phyloP scores from a whole-genome alignment of 35 echinoderm and acorn worm genomes.

The Chiridota heheva region DNA sequence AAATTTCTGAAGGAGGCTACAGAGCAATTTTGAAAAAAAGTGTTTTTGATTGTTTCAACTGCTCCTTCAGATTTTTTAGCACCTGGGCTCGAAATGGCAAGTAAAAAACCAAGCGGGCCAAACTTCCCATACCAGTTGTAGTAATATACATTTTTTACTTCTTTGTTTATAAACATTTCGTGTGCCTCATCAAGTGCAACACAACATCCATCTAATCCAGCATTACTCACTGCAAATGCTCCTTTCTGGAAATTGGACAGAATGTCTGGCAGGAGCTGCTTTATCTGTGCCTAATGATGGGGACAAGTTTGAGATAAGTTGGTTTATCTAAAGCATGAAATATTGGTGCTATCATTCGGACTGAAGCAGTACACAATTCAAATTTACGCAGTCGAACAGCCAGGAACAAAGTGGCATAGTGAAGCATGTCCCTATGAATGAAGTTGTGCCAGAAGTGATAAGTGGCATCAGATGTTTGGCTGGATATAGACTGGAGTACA shows the following conservation, averaged over 20 bases:
- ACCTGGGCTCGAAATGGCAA: slow-evolving; percentile 1
- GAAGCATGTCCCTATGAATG: slow-evolving; percentile 52
- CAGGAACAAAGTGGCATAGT: slow-evolving; percentile 50
- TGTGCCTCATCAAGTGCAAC: slow-evolving; percentile 31
- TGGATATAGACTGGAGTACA: too few species aligned
- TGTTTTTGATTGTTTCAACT: not conserved
- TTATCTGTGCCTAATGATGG: slow-evolving; percentile 32
- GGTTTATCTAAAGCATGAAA: slow-evolving; percentile 65
- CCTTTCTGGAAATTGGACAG: not conserved
- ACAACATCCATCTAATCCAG: not conserved
- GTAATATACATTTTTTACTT: slow-evolving; percentile 22
- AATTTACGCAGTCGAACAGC: slow-evolving; percentile 35
- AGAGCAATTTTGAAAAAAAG: too few species aligned
- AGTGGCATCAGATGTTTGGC: slow-evolving; percentile 44
- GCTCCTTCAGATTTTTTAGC: not conserved
- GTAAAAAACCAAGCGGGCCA: not conserved
- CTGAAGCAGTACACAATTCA: slow-evolving; percentile 31
- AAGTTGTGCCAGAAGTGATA: slow-evolving; percentile 65
- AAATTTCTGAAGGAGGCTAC: too few species aligned
- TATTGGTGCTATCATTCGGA: slow-evolving; percentile 20
- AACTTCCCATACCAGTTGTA: slow-evolving; percentile 7
- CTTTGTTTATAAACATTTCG: slow-evolving; percentile 28
- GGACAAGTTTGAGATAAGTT: slow-evolving; percentile 44
- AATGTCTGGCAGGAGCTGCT: slow-evolving; percentile 18
- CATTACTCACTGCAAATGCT: slow-evolving; percentile 19